A percentile compares a stretch with the other conserved stretches of the same genome.
Conservation (phyloP, 2,113 vertebrate species). For the Isichthys henryi region DNA sequence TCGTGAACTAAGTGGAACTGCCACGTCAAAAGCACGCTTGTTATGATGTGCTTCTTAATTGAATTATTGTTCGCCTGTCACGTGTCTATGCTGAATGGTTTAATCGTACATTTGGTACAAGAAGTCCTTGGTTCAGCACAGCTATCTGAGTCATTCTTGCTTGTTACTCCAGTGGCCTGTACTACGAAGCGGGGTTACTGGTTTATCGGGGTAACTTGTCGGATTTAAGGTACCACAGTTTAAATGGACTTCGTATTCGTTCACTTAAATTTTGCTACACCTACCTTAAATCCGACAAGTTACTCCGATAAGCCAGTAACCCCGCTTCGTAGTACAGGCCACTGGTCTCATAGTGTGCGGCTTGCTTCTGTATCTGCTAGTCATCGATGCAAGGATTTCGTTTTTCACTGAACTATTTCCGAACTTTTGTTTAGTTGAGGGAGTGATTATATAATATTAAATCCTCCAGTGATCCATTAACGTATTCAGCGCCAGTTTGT, state of each 20-base stretch:
- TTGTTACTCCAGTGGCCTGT: neutral
- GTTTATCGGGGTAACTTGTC: no score
- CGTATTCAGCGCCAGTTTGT: neutral
- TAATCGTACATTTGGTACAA: neutral
- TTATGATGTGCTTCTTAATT: neutral
- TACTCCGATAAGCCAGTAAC: no score
- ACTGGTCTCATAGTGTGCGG: neutral
- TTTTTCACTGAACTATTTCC: neutral
- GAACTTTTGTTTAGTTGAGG: neutral
- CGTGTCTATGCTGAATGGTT: neutral
- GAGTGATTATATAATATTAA: neutral
- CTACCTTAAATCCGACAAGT: no score
- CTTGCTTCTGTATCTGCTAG: neutral
- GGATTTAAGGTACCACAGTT: no score
- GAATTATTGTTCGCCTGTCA: neutral
- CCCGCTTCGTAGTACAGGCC: no score
- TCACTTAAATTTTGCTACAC: no score
- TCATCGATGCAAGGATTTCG: neutral
- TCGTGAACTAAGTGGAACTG: neutral
- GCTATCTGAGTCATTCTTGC: neutral
- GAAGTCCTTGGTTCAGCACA: neutral
- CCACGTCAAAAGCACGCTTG: neutral
- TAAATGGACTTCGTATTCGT: no score
- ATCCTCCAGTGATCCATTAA: neutral
- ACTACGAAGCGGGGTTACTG: no score